A percentile compares a stretch with the other conserved stretches of the same genome.
phyloP scores from a whole-genome alignment of 2,113 vertebrate genomes.

The Erythrolamprus reginae region DNA sequence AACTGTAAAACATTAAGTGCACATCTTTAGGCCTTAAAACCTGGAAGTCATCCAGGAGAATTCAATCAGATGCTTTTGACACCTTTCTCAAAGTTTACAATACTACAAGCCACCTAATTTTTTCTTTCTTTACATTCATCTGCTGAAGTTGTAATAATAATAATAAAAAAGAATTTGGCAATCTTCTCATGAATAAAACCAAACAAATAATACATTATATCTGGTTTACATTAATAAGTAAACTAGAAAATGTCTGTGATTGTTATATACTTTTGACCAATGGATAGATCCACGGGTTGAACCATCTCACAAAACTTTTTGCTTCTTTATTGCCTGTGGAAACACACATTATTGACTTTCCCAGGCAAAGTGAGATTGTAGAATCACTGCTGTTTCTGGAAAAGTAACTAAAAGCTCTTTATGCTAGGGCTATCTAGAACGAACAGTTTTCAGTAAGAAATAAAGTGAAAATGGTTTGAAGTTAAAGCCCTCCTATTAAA shows the following conservation, averaged over 20 bases:
- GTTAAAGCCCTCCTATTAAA: neutral
- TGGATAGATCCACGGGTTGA: neutral
- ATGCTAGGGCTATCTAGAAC: neutral
- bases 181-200: neutral
- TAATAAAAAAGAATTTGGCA: neutral
- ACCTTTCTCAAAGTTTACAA: neutral
- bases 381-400: neutral
- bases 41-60: neutral
- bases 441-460: neutral
- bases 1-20: neutral
- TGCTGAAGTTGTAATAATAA: neutral
- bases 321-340: neutral
- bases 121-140: neutral
- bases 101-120: neutral
- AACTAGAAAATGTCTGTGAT: neutral
- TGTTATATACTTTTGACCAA: neutral
- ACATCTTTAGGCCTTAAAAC: neutral
- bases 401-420: neutral
- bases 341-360: neutral
- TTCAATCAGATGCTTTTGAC: neutral
- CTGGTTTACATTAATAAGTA: neutral
- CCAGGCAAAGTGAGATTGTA: neutral
- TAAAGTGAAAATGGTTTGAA: neutral
- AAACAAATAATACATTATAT: neutral
- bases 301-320: neutral